phyloP scores from a whole-genome alignment of 2,888 invertebrate species.

The Augiades crinisus region DNA sequence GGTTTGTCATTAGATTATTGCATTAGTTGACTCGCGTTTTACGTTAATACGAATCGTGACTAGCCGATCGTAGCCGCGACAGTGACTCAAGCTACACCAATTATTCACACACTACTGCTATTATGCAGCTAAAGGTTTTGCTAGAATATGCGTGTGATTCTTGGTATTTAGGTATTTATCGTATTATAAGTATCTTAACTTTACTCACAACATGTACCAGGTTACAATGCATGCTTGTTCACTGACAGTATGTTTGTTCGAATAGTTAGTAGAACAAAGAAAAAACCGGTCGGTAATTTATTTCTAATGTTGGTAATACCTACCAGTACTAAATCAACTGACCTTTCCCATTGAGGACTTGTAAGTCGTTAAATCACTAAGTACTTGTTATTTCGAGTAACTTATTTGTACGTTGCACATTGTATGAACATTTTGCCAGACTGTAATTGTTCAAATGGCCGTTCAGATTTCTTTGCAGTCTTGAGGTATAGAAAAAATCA shows the following conservation, averaged over 20 bases:
- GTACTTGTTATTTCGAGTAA: background rate
- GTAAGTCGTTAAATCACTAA: background rate
- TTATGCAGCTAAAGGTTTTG: background rate
- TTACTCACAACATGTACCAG: too few relatives aligned
- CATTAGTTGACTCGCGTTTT: slow-evolving; percentile 20
- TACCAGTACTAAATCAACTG: slow-evolving; percentile 1
- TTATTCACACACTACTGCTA: too few relatives aligned
- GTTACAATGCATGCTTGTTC: too few relatives aligned
- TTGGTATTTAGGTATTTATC: background rate
- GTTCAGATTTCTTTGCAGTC: background rate
- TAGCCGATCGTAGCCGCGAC: slow-evolving; percentile 3
- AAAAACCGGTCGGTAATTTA: background rate
- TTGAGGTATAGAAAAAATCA: slow-evolving; percentile 34
- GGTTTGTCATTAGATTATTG: slow-evolving; percentile 29
- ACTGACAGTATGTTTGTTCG: background rate
- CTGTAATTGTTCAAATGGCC: background rate
- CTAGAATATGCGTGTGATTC: background rate
- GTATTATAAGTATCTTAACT: background rate
- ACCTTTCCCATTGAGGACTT: background rate
- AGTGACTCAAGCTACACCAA: slow-evolving; percentile 11
- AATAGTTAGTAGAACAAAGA: background rate
- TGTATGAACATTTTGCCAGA: background rate
- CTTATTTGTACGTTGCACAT: background rate
- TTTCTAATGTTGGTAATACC: background rate
- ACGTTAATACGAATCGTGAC: slow-evolving; percentile 21